phyloP scores from a whole-genome alignment of 1,140 invertebrate genomes.

The Bombus cullumanus region DNA sequence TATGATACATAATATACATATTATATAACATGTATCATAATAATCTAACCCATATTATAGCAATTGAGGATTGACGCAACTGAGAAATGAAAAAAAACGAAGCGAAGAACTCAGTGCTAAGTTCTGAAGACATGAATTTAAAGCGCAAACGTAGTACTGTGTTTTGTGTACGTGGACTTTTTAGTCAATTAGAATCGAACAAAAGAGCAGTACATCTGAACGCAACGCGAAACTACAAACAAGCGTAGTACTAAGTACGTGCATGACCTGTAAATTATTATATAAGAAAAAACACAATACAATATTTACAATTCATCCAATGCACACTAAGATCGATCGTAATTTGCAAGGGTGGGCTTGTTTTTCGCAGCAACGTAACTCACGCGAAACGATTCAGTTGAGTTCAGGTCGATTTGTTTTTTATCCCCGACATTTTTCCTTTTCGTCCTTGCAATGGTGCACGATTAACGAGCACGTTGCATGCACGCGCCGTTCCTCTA shows the following conservation, averaged over 20 bases:
- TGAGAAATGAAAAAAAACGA: no score
- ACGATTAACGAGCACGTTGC: slow-evolving; percentile 45
- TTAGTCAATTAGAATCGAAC: no score
- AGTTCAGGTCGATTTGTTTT: not conserved
- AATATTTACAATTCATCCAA: not conserved
- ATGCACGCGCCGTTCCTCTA: slow-evolving; percentile 12
- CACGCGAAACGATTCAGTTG: not conserved
- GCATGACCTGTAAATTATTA: not conserved
- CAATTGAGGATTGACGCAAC: no score
- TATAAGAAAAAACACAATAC: not conserved
- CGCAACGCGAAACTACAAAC: not conserved
- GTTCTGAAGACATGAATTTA: no score
- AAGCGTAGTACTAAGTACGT: not conserved
- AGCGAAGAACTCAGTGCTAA: no score
- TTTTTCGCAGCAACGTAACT: not conserved
- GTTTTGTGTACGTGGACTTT: no score
- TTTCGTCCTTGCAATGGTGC: not conserved
- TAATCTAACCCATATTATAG: no score
- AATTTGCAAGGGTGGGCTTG: not conserved
- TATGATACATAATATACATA: no score
- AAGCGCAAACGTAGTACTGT: no score
- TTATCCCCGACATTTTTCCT: no score
- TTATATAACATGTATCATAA: no score
- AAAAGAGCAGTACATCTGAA: no score
- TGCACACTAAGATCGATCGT: not conserved